Conservation (phyloP, 2,888 invertebrate species). For the Macaria notata region DNA sequence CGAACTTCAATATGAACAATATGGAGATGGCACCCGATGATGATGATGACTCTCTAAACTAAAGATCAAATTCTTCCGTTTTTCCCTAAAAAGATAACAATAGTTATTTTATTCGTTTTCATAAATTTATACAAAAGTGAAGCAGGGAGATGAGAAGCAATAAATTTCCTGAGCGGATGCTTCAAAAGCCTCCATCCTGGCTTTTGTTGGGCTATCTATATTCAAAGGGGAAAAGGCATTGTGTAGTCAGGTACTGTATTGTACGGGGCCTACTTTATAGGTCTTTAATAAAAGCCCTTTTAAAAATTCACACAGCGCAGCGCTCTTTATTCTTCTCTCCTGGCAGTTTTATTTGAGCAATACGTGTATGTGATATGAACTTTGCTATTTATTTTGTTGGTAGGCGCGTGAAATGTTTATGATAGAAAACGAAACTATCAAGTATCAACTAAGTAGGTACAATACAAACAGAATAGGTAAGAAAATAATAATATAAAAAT, state of each 20-base stretch:
- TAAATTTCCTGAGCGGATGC: conserved; percentile 22
- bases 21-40: too few species aligned
- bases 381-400: conserved; percentile 26
- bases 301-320: conserved; percentile 26
- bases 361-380: conserved; percentile 9
- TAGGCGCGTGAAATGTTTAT: conserved; percentile 17
- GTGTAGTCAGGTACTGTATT: conserved; percentile 14
- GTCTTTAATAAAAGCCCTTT: conserved; percentile 26
- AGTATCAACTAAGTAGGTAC: not conserved
- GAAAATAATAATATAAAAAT: not conserved
- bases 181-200: conserved; percentile 29
- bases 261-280: conserved; percentile 8
- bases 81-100: too few species aligned
- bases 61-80: too few species aligned
- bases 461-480: not conserved
- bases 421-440: not conserved
- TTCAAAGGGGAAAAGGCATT: conserved; percentile 30
- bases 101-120: not conserved
- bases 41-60: too few species aligned
- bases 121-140: conserved; percentile 6
- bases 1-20: too few species aligned
- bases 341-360: conserved; percentile 30
- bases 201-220: conserved; percentile 27
- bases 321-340: conserved; percentile 19
- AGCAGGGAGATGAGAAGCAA: conserved; percentile 8